Conservation (phyloP, 2,797 vertebrate genomes). For the Microtus obscurus region DNA sequence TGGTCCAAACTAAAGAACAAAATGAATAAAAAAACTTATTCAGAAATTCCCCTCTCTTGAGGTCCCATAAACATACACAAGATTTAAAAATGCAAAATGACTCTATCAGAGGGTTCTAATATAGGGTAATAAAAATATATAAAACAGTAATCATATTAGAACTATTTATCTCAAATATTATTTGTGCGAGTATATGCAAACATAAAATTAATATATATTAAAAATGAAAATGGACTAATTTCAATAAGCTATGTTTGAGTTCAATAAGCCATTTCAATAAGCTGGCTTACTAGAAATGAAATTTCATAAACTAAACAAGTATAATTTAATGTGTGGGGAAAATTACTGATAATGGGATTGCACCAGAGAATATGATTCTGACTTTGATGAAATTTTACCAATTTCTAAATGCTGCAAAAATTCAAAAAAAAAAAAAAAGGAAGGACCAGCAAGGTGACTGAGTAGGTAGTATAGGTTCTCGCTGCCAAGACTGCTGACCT, state of each 20-base stretch:
- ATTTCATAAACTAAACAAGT: not conserved
- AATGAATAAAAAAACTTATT: not conserved
- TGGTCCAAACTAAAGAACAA: not conserved
- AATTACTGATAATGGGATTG: not conserved
- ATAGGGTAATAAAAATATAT: slow-evolving; percentile 12
- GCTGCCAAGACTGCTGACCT: not conserved
- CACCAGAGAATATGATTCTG: not conserved
- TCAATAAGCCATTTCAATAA: not conserved
- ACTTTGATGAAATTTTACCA: not conserved
- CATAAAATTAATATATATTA: not conserved
- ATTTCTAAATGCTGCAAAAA: not conserved
- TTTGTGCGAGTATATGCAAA: not conserved
- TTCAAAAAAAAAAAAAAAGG: not conserved
- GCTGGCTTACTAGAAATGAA: not conserved
- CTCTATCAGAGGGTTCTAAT: not conserved
- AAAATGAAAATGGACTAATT: slow-evolving; percentile 39
- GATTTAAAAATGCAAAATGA: slow-evolving; percentile 17
- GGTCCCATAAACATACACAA: not conserved
- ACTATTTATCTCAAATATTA: not conserved
- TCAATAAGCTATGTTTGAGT: slow-evolving; percentile 17
- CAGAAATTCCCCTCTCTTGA: not conserved
- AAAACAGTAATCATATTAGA: not conserved
- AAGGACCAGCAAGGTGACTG: not conserved
- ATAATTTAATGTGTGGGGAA: not conserved
- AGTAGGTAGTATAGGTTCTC: not conserved